phyloP scores from a whole-genome alignment of 2,113 vertebrate genomes.

The Prietella phreatophila region DNA sequence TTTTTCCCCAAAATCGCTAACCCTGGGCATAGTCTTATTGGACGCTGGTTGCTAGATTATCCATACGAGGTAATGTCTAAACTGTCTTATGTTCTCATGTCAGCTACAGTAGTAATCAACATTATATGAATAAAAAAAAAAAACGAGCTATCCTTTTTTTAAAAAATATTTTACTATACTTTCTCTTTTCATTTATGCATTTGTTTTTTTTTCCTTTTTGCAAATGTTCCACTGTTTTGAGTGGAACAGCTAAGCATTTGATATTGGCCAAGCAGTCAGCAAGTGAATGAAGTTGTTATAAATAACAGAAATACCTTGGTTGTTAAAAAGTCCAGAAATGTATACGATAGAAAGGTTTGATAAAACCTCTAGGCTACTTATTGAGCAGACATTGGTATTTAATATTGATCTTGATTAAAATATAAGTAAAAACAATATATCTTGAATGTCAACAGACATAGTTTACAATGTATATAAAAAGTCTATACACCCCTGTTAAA shows the following conservation, averaged over 20 bases:
- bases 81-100: not conserved
- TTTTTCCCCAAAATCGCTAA: conserved; percentile 56
- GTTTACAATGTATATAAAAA: too few species aligned
- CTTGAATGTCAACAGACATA: too few species aligned
- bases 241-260: not conserved
- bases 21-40: conserved; percentile 53
- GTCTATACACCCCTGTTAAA: too few species aligned
- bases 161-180: not conserved
- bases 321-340: not conserved
- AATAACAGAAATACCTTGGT: not conserved
- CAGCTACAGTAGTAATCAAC: not conserved
- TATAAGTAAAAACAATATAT: not conserved
- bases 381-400: not conserved
- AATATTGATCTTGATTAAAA: not conserved
- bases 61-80: conserved; percentile 50
- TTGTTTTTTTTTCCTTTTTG: not conserved
- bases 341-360: not conserved
- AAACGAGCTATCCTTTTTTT: not conserved
- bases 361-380: not conserved
- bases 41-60: conserved; percentile 62
- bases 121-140: not conserved
- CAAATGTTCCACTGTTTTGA: not conserved
- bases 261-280: not conserved
- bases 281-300: not conserved
- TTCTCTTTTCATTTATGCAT: not conserved